Evolutionary conservation across 2,113 vertebrate genomes (phyloP).

Genomic region (Tragulus kanchil): DNA sequence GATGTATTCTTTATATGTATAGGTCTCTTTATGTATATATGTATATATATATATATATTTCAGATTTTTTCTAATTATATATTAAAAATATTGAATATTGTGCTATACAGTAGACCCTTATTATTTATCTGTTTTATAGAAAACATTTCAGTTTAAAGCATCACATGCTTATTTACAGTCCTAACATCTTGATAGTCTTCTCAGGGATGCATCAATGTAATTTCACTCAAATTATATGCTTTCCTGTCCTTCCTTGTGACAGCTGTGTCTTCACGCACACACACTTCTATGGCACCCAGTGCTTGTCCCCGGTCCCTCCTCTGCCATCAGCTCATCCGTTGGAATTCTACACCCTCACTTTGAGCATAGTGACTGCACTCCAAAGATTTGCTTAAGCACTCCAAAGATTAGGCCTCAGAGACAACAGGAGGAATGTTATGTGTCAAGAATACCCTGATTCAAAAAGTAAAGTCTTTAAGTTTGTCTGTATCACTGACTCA

Average conservation of each 20-base stretch:
- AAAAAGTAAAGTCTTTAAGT: neutral
- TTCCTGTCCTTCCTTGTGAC: neutral
- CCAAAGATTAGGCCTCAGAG: neutral
- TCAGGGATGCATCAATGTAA: neutral
- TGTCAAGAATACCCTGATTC: neutral
- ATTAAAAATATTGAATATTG: neutral
- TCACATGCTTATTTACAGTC: neutral
- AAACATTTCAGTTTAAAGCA: neutral
- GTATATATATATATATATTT: neutral
- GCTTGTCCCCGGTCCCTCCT: rapidly evolving
- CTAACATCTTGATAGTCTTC: neutral
- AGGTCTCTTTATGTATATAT: neutral
- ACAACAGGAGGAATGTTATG: rapidly evolving
- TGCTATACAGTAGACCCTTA: neutral
- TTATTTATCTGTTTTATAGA: neutral
- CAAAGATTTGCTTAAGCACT: neutral
- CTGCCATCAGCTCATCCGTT: neutral
- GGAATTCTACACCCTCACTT: neutral
- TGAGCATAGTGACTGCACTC: neutral
- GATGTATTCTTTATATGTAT: neutral
- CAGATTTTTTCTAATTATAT: neutral
- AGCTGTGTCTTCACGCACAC: neutral
- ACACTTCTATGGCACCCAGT: rapidly evolving
- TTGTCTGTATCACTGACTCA: rapidly evolving
- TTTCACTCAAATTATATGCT: neutral